Evolutionary conservation across 2,888 invertebrate genomes (phyloP).

Genomic region (Acleris holmiana): DNA sequence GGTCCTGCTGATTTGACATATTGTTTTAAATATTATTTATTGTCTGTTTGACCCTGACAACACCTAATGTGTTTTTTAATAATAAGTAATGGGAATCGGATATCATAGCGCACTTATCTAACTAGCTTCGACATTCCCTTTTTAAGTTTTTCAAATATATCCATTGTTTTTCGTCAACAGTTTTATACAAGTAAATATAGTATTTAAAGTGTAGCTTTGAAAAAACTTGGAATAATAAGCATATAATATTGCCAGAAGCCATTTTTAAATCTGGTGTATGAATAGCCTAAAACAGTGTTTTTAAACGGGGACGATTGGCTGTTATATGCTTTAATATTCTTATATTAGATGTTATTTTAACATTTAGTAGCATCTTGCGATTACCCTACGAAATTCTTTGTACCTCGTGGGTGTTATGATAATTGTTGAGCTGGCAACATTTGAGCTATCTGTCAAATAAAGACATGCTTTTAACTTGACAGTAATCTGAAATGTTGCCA

Average conservation of each 20-base stretch:
- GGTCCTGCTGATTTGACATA: slow-evolving; percentile 16
- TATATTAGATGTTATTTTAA: slow-evolving; percentile 45
- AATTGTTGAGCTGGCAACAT: too few relatives aligned
- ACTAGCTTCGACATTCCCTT: slow-evolving; percentile 44
- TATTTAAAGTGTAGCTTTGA: too few relatives aligned
- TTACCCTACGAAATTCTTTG: slow-evolving; percentile 17
- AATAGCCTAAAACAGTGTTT: too few relatives aligned
- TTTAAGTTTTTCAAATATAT: slow-evolving; percentile 46
- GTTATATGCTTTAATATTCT: slow-evolving; percentile 30
- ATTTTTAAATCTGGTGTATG: too few relatives aligned
- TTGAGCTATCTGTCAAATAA: too few relatives aligned
- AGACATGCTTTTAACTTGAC: too few relatives aligned
- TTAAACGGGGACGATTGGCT: too few relatives aligned
- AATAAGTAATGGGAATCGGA: slow-evolving; percentile 46
- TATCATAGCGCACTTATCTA: slow-evolving; percentile 21
- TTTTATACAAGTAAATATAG: slow-evolving; percentile 20
- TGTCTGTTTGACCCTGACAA: slow-evolving; percentile 20
- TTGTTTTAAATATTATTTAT: slow-evolving; percentile 8
- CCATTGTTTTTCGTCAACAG: slow-evolving; percentile 13
- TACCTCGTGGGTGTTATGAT: slow-evolving; percentile 1
- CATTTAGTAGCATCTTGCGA: slow-evolving; percentile 64
- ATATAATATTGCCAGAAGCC: too few relatives aligned
- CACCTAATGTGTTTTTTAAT: slow-evolving; percentile 29
- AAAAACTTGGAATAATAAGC: too few relatives aligned
- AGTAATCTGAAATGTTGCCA: too few relatives aligned